Percentiles rank a stretch among this genome's conserved stretches.
phyloP scores from a whole-genome alignment of 35 echinoderm and acorn worm genomes.

The Apostichopus parvimensis region DNA sequence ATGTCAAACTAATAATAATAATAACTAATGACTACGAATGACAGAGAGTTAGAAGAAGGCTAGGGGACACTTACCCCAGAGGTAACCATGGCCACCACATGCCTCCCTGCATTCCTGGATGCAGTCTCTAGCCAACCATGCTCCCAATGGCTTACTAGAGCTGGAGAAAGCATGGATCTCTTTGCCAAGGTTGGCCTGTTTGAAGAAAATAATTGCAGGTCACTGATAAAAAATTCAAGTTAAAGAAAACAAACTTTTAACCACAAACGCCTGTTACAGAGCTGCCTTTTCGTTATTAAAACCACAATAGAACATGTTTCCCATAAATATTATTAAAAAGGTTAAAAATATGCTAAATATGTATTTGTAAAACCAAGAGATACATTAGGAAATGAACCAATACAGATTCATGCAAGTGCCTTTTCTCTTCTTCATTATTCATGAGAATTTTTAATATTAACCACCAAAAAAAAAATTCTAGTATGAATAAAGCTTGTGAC shows the following conservation, averaged over 20 bases:
- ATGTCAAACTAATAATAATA: too few species aligned
- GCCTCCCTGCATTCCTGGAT: conserved; percentile 97
- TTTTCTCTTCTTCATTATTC: too few species aligned
- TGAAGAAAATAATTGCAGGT: neutral
- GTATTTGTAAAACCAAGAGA: too few species aligned
- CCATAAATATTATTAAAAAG: too few species aligned
- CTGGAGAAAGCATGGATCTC: conserved; percentile 87
- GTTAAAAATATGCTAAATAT: too few species aligned
- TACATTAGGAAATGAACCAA: too few species aligned
- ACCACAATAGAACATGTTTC: too few species aligned
- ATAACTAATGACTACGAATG: too few species aligned
- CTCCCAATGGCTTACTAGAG: conserved; percentile 72
- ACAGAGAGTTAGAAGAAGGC: too few species aligned
- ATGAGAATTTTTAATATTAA: too few species aligned
- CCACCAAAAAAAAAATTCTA: neutral
- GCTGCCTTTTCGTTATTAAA: neutral
- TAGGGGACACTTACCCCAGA: conserved; percentile 61
- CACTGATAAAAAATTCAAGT: neutral
- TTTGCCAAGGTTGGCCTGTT: conserved; percentile 76
- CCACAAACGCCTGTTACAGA: neutral
- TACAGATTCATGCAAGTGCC: too few species aligned
- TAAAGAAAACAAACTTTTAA: neutral
- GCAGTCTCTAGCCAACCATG: conserved; percentile 85
- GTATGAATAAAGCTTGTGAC: too few species aligned
- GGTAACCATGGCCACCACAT: conserved; percentile 94